Evolutionary conservation across 30 jellyfish, hydroid and myxozoan species (phyloP), one percentile per base, ranked within the genome.

Genomic region (Nemopilema nomurai): DNA sequence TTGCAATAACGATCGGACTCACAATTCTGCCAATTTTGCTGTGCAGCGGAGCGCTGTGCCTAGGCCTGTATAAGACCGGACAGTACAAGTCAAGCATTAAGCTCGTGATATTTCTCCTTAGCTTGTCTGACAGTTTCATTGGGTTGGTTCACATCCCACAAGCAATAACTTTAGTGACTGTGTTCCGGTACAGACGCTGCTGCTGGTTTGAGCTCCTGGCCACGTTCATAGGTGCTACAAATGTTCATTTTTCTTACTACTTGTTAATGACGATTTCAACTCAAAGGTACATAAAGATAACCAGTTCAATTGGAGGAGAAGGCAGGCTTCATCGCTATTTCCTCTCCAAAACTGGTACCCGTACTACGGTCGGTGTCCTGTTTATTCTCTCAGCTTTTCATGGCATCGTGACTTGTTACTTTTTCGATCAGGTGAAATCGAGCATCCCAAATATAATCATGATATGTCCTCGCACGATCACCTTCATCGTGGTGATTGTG

Each of bases 121-220:
- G 82, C 27, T 20, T 84, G 28, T 84, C 93, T 18, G 93, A 84
- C 51, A 13, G 41, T 13, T 28, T 84, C 32, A 72, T 68, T 4
- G 93, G 93, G 24, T 9, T 84, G 62, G 82, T 84, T 19, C 26
- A 74, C 8, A 74, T 74, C 0, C 93, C 93, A 41, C 67, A 23
- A 18, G 18, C 76, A 32, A 64, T 84, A n/a, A 30, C 65, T 20
- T 78, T 84, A 1, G 25, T 49, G n/a, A 74, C 93, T 8, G 49
- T 9, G 4, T 33, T 84, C 0, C 57, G 82, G 20, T 62, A 65
- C n/a, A 32, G 19, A 27, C 93, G 93, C 20, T 20, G 67, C 41
- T 84, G 93, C 73, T 84, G 93, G 93, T 74, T 84, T 19, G 93
- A 84, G 32, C 31, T 19, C 65, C 23, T 68, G n/a, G n/a, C 65